Percentiles rank a stretch among this genome's conserved stretches.
Conservation (phyloP, 2,797 vertebrate genomes). For the Sebastes itinus region DNA sequence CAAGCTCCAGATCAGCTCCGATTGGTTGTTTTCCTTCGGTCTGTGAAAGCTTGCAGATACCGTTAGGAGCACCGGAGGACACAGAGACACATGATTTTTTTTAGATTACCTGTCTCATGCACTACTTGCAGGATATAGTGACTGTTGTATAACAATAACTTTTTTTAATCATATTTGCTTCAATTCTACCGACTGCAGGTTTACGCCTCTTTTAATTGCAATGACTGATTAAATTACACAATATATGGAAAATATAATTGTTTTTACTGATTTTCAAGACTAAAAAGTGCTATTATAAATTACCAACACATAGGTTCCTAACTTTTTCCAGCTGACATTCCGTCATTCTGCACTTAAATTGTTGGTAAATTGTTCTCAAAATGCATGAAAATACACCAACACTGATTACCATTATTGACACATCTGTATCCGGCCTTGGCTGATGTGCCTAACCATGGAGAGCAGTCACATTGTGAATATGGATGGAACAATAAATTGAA, state of each 20-base stretch:
- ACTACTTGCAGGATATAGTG: too few relatives aligned
- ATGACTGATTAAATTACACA: not conserved
- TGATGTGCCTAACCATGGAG: not conserved
- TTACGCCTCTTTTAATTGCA: not conserved
- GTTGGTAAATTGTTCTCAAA: not conserved
- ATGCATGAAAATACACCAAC: not conserved
- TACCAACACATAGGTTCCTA: not conserved
- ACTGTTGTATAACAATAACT: too few relatives aligned
- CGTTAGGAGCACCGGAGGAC: too few relatives aligned
- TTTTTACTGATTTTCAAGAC: not conserved
- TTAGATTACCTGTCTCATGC: too few relatives aligned
- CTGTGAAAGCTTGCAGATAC: too few relatives aligned
- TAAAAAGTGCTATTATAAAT: not conserved
- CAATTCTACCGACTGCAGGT: too few relatives aligned
- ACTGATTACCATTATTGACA: not conserved
- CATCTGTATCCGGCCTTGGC: not conserved
- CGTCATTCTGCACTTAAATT: not conserved
- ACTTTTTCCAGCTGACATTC: not conserved
- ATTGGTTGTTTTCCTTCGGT: too few relatives aligned
- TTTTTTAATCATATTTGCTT: too few relatives aligned
- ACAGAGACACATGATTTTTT: too few relatives aligned
- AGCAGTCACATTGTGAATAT: not conserved
- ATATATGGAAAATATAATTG: not conserved
- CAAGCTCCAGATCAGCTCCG: too few relatives aligned
- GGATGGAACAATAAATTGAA: not conserved